Conservation (phyloP, 1,140 invertebrate species). For the Ridgeia piscesae region DNA sequence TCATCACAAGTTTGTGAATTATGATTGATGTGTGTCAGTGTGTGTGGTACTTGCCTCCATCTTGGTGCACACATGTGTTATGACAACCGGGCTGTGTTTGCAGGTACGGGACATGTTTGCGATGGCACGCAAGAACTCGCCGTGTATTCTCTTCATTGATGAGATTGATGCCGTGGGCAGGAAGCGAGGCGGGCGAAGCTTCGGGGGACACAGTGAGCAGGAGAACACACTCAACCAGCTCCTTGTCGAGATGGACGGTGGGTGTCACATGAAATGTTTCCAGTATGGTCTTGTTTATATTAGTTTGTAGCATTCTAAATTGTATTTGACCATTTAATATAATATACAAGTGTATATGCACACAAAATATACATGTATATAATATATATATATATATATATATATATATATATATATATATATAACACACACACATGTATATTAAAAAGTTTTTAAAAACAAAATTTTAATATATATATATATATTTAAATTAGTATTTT, state of each 20-base stretch:
- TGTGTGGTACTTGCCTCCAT: not conserved
- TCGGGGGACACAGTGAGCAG: slow-evolving; percentile 97
- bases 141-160: slow-evolving; percentile 99
- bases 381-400: too few species aligned
- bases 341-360: not conserved
- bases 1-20: not conserved
- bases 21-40: too few species aligned
- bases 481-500: too few species aligned
- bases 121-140: slow-evolving; percentile 95
- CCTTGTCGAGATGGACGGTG: slow-evolving; percentile 98
- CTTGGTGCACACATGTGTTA: not conserved
- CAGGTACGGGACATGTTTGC: slow-evolving; percentile 93
- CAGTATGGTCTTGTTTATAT: not conserved
- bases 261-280: slow-evolving; percentile 29
- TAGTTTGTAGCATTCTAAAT: not conserved
- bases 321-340: not conserved
- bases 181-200: slow-evolving; percentile 88
- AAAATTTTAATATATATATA: too few species aligned
- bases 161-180: slow-evolving; percentile 99
- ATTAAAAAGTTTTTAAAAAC: too few species aligned
- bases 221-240: slow-evolving; percentile 99
- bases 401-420: too few species aligned
- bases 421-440: too few species aligned
- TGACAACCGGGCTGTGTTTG: not conserved
- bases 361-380: not conserved